Evolutionary conservation across 2,113 vertebrate species (phyloP).

Genomic region (Amia ocellicauda): DNA sequence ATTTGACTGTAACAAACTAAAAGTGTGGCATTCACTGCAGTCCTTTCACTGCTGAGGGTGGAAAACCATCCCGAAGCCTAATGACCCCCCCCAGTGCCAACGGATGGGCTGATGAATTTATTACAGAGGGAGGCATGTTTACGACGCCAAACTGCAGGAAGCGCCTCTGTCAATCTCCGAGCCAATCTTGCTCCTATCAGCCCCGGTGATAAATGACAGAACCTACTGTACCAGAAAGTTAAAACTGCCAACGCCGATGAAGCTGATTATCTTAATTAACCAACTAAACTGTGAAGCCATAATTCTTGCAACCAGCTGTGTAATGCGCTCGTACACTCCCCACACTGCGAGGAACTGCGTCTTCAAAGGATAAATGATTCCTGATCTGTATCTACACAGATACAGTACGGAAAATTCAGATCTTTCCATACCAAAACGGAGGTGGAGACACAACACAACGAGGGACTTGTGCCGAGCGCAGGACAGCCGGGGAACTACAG

Average conservation of each 20-base stretch:
- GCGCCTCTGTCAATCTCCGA: conserved; percentile 44
- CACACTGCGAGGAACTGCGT: neutral
- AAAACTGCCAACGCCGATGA: conserved; percentile 52
- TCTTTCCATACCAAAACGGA: no score
- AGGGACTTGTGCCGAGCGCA: no score
- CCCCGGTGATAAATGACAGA: conserved; percentile 57
- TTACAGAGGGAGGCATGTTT: neutral
- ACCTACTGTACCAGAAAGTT: conserved; percentile 48
- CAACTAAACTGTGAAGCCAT: conserved; percentile 48
- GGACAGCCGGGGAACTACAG: no score
- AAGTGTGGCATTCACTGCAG: neutral
- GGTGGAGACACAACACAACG: no score
- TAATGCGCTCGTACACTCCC: conserved; percentile 26
- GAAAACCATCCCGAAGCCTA: conserved; percentile 9
- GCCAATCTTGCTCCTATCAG: conserved; percentile 45
- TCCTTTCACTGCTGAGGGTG: neutral
- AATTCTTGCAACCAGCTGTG: conserved; percentile 43
- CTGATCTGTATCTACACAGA: neutral
- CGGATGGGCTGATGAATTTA: conserved; percentile 8
- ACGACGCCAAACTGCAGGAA: conserved; percentile 40
- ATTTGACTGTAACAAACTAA: neutral
- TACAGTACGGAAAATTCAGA: no score
- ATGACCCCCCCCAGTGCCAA: neutral
- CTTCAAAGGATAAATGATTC: neutral
- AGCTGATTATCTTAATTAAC: conserved; percentile 65